Base-by-base conservation (phyloP, 2,797 vertebrate species). In the Rhodeus uyekii region DNA sequence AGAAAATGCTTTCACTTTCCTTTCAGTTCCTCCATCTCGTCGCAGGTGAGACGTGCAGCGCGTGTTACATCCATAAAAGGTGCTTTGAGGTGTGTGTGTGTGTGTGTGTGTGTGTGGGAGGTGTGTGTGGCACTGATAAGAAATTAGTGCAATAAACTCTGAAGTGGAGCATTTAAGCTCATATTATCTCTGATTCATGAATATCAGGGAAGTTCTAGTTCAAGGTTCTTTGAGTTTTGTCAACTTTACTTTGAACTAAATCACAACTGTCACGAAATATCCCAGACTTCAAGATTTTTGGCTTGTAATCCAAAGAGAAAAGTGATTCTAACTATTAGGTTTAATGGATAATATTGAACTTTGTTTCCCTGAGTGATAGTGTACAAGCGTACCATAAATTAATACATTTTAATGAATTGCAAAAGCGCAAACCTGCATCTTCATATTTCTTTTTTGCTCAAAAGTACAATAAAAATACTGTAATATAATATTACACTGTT, bases 41-140 rank as follows among this genome's bases (percentile, higher is more conserved):
- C 13, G 24, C 67, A 72, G 78, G 67, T 71, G 53, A 80, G 78
- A 46, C 8, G 8, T 1, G 19, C 8, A 1, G 44, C 69, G 68
- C 46, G 48, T 77, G 76, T 79, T 83, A 67, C 76, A 78, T 22
- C 27, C 36, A 67, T 86, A 84, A 50, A 65, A 71, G 69, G 87
- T 86, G 88, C 87, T 82, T 88, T 88, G 90, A 92, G 90, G 85
- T 1, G 2, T 89, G 90, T 80, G 53, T 61, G 93, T 90, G 93
- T 94, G 58, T 77, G 36, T 91, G 80, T 82, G 53, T n/a, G n/a
- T n/a, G n/a, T n/a, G n/a, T n/a, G n/a, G n/a, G n/a, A n/a, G n/a
- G n/a, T n/a, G 58, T 77, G 36, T 91, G 80, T 82, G 53, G 36
- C 29, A 16, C 7, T 32, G 2, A 36, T 14, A 73, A 32, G 36